A percentile compares a stretch with the other conserved stretches of the same genome.
These are phyloP conservation scores for Halcyon smyrnensis DNA, from an alignment of 2,797 vertebrate species.

Conservation along the genomic window DNA sequence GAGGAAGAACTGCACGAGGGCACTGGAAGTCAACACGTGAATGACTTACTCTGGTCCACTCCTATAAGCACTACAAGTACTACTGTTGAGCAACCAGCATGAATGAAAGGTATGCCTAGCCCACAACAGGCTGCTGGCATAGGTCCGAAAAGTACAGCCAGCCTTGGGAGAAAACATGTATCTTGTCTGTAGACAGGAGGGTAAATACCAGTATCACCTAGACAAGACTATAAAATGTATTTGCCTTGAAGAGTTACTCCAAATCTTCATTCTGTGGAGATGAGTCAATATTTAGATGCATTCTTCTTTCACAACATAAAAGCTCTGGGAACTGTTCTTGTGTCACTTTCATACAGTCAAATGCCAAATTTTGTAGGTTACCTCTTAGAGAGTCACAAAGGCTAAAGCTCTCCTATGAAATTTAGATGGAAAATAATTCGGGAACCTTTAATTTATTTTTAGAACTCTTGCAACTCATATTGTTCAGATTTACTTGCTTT, in stretches of 20 bases:
- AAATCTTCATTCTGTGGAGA: neutral
- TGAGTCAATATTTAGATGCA: neutral
- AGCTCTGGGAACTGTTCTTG: neutral
- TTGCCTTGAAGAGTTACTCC: neutral
- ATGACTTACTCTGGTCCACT: neutral
- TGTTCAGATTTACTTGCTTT: neutral
- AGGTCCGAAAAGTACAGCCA: neutral
- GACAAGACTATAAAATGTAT: neutral
- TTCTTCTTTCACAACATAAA: neutral
- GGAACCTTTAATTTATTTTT: neutral
- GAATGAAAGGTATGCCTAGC: neutral
- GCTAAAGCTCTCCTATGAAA: neutral
- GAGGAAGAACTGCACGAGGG: neutral
- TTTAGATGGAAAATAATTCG: neutral
- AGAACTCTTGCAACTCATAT: neutral
- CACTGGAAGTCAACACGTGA: neutral
- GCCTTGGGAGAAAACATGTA: neutral
- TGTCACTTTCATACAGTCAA: neutral
- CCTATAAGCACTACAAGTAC: neutral
- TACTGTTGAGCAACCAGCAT: neutral
- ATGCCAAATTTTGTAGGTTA: neutral
- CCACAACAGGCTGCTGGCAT: neutral
- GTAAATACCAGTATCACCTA: neutral
- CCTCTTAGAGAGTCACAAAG: neutral
- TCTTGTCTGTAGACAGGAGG: neutral